phyloP scores from a whole-genome alignment of 2,113 vertebrate genomes.

The Ariopsis seemanni region DNA sequence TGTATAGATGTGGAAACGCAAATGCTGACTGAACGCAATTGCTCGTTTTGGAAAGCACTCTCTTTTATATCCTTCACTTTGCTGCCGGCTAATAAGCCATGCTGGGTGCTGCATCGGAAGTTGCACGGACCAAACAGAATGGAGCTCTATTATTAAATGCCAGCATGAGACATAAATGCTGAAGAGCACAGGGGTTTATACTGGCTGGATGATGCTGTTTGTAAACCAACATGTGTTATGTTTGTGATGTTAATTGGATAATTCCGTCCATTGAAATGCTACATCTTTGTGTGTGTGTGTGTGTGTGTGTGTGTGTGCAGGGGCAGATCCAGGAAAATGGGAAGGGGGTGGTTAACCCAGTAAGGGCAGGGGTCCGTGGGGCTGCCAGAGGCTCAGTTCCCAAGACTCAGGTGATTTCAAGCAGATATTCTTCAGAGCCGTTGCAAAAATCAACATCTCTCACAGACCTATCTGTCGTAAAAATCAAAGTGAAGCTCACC shows the following conservation, averaged over 20 bases:
- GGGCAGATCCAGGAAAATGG: too few relatives aligned
- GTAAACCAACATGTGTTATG: constrained; percentile 1
- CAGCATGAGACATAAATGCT: constrained; percentile 10
- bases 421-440: too few relatives aligned
- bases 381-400: too few relatives aligned
- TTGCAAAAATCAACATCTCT: too few relatives aligned
- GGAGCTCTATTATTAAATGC: constrained; percentile 14
- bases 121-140: constrained; percentile 20
- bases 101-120: constrained; percentile 33
- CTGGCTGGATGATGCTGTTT: constrained; percentile 20
- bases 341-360: too few relatives aligned
- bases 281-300: neutral
- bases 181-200: neutral
- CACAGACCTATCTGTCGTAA: too few relatives aligned
- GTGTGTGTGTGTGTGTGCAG: too few relatives aligned
- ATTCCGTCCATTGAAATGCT: neutral
- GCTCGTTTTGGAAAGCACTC: constrained; percentile 40
- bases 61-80: constrained; percentile 39
- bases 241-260: constrained; percentile 16
- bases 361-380: too few relatives aligned
- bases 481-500: too few relatives aligned
- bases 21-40: constrained; percentile 27
- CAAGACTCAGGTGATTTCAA: too few relatives aligned
- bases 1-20: constrained; percentile 21
- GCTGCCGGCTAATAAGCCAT: constrained; percentile 34